Percentiles rank a stretch among this genome's conserved stretches.
Conservation (phyloP, 2,797 vertebrate genomes). For the Amazonetta brasiliensis region DNA sequence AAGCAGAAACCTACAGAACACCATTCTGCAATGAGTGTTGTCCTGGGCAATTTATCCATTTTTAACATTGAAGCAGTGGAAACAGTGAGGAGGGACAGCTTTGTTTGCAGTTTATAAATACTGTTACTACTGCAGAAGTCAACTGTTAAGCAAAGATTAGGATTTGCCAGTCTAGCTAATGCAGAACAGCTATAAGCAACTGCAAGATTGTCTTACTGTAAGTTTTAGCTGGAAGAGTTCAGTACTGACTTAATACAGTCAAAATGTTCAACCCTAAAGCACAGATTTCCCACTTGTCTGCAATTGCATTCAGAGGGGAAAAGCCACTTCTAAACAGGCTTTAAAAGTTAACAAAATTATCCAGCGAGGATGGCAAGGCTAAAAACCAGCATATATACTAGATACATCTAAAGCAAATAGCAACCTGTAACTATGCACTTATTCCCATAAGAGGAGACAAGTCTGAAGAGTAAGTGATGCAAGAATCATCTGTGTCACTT, state of each 20-base stretch:
- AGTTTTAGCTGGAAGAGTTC: neutral
- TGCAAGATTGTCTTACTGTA: neutral
- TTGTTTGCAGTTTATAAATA: neutral
- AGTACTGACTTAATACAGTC: neutral
- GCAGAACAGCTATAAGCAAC: neutral
- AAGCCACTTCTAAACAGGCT: neutral
- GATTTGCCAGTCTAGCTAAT: neutral
- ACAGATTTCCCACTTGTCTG: neutral
- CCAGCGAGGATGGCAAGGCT: neutral
- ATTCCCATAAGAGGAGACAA: neutral
- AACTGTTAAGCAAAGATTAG: neutral
- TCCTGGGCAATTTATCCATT: neutral
- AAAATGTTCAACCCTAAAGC: neutral
- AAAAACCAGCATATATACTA: neutral
- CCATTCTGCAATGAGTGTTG: neutral
- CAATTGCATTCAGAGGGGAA: neutral
- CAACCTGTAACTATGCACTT: neutral
- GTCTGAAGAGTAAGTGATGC: neutral
- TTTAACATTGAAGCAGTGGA: neutral
- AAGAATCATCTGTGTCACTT: neutral
- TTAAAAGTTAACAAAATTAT: neutral
- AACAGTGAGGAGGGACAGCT: neutral
- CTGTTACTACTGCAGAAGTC: neutral
- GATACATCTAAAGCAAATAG: neutral
- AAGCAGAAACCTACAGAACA: neutral